Conservation (phyloP, 2,797 vertebrate genomes). For the Mionectes olivaceus region DNA sequence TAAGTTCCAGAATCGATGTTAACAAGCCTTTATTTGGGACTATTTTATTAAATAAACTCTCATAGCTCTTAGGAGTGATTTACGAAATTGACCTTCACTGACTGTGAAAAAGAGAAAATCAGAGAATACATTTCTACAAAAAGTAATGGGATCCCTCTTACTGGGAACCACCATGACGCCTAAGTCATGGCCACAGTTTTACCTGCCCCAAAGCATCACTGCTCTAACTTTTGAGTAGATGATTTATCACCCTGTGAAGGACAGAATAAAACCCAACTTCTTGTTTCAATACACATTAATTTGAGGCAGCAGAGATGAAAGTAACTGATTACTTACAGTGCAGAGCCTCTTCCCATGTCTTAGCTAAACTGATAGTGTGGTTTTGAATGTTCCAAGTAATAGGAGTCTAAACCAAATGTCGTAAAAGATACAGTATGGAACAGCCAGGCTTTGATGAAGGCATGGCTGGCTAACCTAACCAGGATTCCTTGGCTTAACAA, state of each 20-base stretch:
- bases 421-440: slow-evolving; percentile 9
- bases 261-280: neutral
- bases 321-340: neutral
- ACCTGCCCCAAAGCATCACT: neutral
- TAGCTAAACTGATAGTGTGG: neutral
- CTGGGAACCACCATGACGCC: neutral
- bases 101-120: neutral
- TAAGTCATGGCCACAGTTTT: neutral
- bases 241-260: neutral
- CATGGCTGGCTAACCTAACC: neutral
- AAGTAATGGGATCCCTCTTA: neutral
- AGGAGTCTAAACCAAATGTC: neutral
- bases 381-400: neutral
- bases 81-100: slow-evolving; percentile 1
- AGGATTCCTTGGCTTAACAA: slow-evolving; percentile 13
- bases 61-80: neutral
- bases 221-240: neutral
- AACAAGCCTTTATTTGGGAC: slow-evolving; percentile 32
- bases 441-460: slow-evolving; percentile 4
- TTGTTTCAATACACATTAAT: neutral
- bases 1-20: neutral
- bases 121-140: neutral
- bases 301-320: neutral
- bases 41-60: slow-evolving; percentile 37
- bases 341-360: neutral